A percentile compares a stretch with the other conserved stretches of the same genome.
Evolutionary conservation across 1,140 invertebrate species (phyloP).

Genomic region (Meloidogyne floridensis): DNA sequence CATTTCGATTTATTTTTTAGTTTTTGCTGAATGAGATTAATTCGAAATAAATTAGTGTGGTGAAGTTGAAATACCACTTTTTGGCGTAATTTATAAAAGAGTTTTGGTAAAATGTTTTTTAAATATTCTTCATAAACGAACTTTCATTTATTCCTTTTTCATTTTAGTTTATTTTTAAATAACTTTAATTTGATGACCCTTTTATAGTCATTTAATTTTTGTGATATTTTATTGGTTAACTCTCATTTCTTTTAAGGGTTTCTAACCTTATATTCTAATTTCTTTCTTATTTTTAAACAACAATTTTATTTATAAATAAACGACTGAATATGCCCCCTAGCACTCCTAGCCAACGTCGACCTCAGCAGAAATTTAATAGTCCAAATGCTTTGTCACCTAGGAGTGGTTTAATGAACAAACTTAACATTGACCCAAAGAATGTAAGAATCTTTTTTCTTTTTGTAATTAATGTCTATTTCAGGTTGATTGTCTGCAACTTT

Average conservation of each 20-base stretch:
- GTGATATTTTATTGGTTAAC: neutral
- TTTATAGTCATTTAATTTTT: too few relatives aligned
- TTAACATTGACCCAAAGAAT: slow-evolving; percentile 10
- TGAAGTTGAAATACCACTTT: too few relatives aligned
- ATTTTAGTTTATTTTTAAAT: too few relatives aligned
- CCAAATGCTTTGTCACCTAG: neutral
- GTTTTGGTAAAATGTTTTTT: too few relatives aligned
- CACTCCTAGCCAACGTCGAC: neutral
- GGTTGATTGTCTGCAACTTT: slow-evolving; percentile 36
- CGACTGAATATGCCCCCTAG: neutral
- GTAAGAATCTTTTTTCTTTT: neutral
- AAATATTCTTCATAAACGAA: too few relatives aligned
- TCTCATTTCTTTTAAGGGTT: neutral
- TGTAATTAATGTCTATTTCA: slow-evolving; percentile 3
- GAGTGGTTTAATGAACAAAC: slow-evolving; percentile 9
- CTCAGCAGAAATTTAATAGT: neutral
- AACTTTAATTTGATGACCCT: too few relatives aligned
- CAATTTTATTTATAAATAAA: neutral
- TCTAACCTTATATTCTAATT: neutral
- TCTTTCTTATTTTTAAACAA: neutral
- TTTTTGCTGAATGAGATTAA: too few relatives aligned
- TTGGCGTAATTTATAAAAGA: too few relatives aligned
- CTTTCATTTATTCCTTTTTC: too few relatives aligned
- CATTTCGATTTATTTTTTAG: too few relatives aligned
- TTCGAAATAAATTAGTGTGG: too few relatives aligned